Percentiles rank a stretch among this genome's conserved stretches.
These are phyloP conservation scores for Epirrhoe alternata DNA, from an alignment of 2,888 invertebrate species.

Conservation along the genomic window DNA sequence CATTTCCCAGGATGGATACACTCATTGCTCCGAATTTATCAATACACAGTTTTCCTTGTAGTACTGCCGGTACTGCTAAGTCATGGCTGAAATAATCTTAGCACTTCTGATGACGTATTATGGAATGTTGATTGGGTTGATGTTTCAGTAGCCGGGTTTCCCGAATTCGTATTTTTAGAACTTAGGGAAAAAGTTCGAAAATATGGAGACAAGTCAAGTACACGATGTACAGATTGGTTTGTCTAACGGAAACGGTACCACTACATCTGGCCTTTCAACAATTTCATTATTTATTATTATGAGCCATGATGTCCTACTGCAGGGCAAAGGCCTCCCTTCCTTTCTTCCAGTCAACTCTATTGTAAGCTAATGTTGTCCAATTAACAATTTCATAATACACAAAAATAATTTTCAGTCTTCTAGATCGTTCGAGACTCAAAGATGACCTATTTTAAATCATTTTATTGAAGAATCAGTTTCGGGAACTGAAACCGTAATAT, in stretches of 20 bases:
- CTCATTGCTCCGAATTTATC: slow-evolving; percentile 7
- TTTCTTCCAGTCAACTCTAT: no score
- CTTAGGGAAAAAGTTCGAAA: background rate
- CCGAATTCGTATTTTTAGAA: slow-evolving; percentile 11
- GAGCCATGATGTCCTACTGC: no score
- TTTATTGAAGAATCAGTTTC: slow-evolving; percentile 26
- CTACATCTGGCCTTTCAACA: no score
- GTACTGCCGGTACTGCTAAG: background rate
- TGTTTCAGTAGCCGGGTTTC: slow-evolving; percentile 14
- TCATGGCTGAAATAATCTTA: slow-evolving; percentile 18
- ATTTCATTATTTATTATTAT: no score
- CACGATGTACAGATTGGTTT: no score
- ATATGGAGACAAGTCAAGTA: background rate
- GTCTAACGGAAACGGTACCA: no score
- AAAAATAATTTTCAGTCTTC: slow-evolving; percentile 12
- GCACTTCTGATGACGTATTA: slow-evolving; percentile 17
- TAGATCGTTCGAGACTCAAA: slow-evolving; percentile 12
- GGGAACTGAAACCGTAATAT: slow-evolving; percentile 16
- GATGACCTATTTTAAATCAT: slow-evolving; percentile 38
- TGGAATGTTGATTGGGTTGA: slow-evolving; percentile 13
- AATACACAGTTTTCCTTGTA: slow-evolving; percentile 16
- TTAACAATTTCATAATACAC: background rate
- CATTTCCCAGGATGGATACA: background rate
- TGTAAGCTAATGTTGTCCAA: no score
- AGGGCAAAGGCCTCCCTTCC: no score